phyloP scores from a whole-genome alignment of 2,113 vertebrate species.

The Brienomyrus longianalis region DNA sequence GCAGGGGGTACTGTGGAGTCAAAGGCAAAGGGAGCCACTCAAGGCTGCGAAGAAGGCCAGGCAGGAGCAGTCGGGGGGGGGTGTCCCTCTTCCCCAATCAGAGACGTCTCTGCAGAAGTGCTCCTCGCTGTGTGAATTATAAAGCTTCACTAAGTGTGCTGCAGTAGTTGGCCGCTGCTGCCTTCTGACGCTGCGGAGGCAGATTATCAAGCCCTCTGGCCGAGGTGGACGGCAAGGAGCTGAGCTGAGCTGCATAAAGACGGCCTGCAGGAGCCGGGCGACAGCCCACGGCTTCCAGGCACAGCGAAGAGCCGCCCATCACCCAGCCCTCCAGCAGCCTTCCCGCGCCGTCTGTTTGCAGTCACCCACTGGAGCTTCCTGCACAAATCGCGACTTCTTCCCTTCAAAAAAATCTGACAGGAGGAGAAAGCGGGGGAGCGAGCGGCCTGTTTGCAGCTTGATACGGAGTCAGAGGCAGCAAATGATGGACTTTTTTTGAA shows the following conservation, averaged over 20 bases:
- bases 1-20: slow-evolving; percentile 57
- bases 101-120: slow-evolving; percentile 18
- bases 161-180: slow-evolving; percentile 25
- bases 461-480: slow-evolving; percentile 58
- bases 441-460: slow-evolving; percentile 52
- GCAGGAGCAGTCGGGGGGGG: background rate
- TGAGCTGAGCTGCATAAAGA: background rate
- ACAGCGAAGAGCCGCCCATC: background rate
- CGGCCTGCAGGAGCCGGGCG: background rate
- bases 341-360: background rate
- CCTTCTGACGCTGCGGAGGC: background rate
- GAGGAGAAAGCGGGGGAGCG: slow-evolving; percentile 53
- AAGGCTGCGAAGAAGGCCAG: slow-evolving; percentile 45
- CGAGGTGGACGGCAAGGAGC: background rate
- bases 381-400: slow-evolving; percentile 25
- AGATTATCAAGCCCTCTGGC: background rate
- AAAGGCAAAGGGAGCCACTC: slow-evolving; percentile 53
- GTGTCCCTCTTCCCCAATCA: slow-evolving; percentile 23
- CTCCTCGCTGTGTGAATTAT: slow-evolving; percentile 30
- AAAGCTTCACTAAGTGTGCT: slow-evolving; percentile 35
- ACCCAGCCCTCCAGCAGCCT: background rate
- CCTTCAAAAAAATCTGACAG: slow-evolving; percentile 52
- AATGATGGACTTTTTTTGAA: slow-evolving; percentile 66
- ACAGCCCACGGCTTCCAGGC: background rate
- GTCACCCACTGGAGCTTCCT: background rate